Evolutionary conservation across 1,140 invertebrate genomes (phyloP).

Genomic region (Drosophila ambigua): DNA sequence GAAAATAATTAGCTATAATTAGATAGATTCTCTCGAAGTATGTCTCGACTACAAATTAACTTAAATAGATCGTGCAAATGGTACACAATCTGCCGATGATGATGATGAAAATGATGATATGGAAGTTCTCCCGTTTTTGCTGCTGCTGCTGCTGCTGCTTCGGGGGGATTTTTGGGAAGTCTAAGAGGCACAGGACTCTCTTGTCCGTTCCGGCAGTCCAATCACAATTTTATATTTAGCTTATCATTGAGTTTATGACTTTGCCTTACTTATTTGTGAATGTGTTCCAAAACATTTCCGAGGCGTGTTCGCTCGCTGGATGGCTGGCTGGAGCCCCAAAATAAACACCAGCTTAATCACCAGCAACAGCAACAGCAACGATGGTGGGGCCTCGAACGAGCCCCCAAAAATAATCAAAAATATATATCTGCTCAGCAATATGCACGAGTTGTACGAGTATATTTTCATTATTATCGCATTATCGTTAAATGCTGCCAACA

Average conservation of each 20-base stretch:
- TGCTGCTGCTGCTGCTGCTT: not conserved
- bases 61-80: no score
- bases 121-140: conserved; percentile 2
- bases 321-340: conserved; percentile 32
- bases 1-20: conserved; percentile 21
- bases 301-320: conserved; percentile 55
- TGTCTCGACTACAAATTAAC: conserved; percentile 1
- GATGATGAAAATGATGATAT: conserved; percentile 19
- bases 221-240: conserved; percentile 62
- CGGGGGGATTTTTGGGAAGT: not conserved
- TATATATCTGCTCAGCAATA: conserved; percentile 47
- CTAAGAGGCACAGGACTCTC: conserved; percentile 26
- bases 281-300: conserved; percentile 53
- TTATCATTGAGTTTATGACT: conserved; percentile 53
- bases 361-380: not conserved
- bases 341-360: conserved; percentile 70
- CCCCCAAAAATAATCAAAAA: conserved; percentile 65
- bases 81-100: no score
- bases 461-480: conserved; percentile 61
- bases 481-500: conserved; percentile 56
- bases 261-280: conserved; percentile 66
- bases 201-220: conserved; percentile 18
- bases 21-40: not conserved
- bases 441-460: conserved; percentile 29
- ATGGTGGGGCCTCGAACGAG: conserved; percentile 48